Evolutionary conservation across 2,797 vertebrate genomes (phyloP), one percentile per base, ranked within the genome.

Genomic region (Liasis olivaceus): DNA sequence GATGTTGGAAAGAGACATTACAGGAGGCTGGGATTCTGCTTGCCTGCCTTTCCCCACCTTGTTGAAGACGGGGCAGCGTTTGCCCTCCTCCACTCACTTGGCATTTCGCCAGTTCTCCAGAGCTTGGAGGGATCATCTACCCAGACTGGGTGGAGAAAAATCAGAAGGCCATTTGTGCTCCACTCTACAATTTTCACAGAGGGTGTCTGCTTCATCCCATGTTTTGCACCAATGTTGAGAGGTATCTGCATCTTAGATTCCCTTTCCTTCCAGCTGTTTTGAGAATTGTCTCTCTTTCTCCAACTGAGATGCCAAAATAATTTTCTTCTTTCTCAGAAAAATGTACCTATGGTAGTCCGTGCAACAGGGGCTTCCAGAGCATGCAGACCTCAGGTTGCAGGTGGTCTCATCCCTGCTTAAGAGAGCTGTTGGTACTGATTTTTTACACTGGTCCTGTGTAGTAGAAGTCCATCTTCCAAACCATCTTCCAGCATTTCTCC

Each of bases 141-240:
- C 72, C 72, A 47, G 72, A 24, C 72, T 22, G 72, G 72, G 36
- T 12, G 36, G 72, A 81, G 72, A 20, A 11, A 20, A 22, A 11
- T 42, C 69, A 36, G 24, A 47, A 47, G 36, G 36, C 72, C 11
- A 11, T 81, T 81, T 81, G 36, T 12, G 72, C 36, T 81, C 36
- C 0, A 8, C 22, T 42, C 0, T 17, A 42, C 72, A 1, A 22
- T 22, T 22, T 77, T 22, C 72, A 22, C 28, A 0, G 0, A 31
- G 17, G 31, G 15, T 1, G 20, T 81, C 85, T 59, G 85, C 85
- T 2, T 56, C 7, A 5, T 28, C 13, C 85, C 54, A 2, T 85
- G 11, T 28, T 47, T 47, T 22, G 54, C n/a, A 31, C 85, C 85
- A 31, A 86, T 4, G 17, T 54, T 11, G 28, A 59, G 17, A 4